These are phyloP conservation scores for Ectobius pallidus DNA, from an alignment of 2,888 invertebrate genomes.

Conservation along the genomic window DNA sequence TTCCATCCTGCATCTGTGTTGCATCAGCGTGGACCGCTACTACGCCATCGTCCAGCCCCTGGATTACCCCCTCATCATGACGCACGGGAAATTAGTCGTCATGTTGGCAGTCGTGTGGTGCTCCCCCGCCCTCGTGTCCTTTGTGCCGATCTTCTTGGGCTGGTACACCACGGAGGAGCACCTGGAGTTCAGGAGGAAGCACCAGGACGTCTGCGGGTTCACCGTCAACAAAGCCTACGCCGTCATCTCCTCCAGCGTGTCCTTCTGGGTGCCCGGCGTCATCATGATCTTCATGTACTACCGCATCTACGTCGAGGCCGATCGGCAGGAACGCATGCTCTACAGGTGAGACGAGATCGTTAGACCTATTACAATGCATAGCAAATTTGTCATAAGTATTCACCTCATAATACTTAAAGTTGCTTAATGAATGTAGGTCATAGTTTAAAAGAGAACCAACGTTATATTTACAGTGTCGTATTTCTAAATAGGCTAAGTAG, in stretches of 20 bases:
- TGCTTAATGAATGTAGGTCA: no score
- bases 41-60: constrained; percentile 93
- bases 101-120: constrained; percentile 92
- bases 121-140: constrained; percentile 89
- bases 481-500: no score
- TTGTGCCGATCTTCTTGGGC: constrained; percentile 92
- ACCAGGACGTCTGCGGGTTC: constrained; percentile 82
- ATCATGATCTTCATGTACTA: constrained; percentile 57
- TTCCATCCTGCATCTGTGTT: constrained; percentile 91
- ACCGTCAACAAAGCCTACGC: constrained; percentile 88
- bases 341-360: constrained; percentile 48
- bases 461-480: no score
- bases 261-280: constrained; percentile 81
- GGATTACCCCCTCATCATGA: constrained; percentile 94
- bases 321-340: constrained; percentile 55
- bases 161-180: constrained; percentile 92
- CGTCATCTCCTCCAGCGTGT: constrained; percentile 86
- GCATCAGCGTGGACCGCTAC: constrained; percentile 78
- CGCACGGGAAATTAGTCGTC: constrained; percentile 76
- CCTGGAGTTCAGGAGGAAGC: constrained; percentile 61
- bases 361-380: background rate
- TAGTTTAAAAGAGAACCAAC: no score
- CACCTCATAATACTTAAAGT: no score
- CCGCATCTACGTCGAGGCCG: constrained; percentile 55
- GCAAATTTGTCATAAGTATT: no score